Evolutionary conservation across 2,888 invertebrate species (phyloP), one percentile per base, ranked within the genome.

Genomic region (Andrena dorsata): DNA sequence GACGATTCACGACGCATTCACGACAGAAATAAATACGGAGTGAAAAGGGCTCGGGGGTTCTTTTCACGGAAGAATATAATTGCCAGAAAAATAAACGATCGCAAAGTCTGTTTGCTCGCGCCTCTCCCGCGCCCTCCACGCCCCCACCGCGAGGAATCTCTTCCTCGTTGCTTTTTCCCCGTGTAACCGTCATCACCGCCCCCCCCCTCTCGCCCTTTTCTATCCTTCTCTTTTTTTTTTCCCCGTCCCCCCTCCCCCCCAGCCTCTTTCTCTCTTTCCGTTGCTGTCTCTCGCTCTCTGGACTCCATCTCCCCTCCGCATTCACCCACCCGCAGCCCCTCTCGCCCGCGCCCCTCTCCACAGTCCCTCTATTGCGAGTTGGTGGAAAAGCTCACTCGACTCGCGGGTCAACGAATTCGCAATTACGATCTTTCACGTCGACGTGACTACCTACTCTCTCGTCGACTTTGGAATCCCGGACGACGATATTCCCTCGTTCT

Each of bases 41-140:
- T 91, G 90, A 92, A 92, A 92, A 90, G 90, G 87, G 86, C 89
- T 89, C 80, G 88, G 86, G 88, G 86, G 83, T 86, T 90, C 91
- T 89, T 92, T 93, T 92, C 90, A 93, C 88, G 89, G 90, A 90
- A 91, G 91, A 92, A 92, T 92, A 92, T 93, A 93, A 93, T 93
- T 93, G 93, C 92, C 92, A 92, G 92, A 91, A 93, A 93, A 93
- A 93, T 92, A 93, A 93, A 93, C 91, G 91, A 92, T 92, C 88
- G 88, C 89, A 85, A 88, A 89, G 90, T 91, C 90, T 91, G 91
- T 92, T 92, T 92, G 91, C 91, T 88, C 89, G 85, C 89, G 87
- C 89, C 89, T 87, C 85, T 64, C 66, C 47, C 73, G 60, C 64
- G 23, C 58, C 16, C 63, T 41, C 68, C 74, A 16, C 28, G 49